Conservation (phyloP, 2,113 vertebrate species). For the Sinosuthora webbiana region DNA sequence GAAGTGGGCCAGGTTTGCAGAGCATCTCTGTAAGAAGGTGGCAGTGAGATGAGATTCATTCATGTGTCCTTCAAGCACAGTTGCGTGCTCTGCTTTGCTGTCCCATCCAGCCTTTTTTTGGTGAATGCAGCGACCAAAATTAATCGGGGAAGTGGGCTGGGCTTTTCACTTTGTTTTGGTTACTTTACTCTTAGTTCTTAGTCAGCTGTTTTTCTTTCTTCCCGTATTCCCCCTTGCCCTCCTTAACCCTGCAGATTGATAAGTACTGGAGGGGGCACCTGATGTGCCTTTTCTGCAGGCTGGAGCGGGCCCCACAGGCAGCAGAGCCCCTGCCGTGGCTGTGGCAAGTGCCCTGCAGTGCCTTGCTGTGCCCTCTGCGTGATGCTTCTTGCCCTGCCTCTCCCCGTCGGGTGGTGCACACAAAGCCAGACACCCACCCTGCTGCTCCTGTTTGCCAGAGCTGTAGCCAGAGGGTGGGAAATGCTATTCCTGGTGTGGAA, state of each 20-base stretch:
- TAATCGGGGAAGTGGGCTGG: neutral
- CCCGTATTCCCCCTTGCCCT: neutral
- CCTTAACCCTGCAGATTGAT: neutral
- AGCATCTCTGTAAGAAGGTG: neutral
- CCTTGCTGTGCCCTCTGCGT: neutral
- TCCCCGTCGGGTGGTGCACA: rapidly evolving
- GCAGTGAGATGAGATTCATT: neutral
- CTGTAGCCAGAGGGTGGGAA: neutral
- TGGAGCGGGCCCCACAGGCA: rapidly evolving
- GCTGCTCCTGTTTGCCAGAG: neutral
- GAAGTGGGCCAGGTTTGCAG: neutral
- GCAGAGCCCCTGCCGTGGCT: neutral
- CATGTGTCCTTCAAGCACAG: neutral
- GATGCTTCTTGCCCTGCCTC: neutral
- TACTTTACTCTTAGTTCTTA: neutral
- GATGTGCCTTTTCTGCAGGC: rapidly evolving
- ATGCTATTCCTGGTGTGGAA: neutral
- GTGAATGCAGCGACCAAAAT: neutral
- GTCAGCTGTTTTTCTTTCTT: neutral
- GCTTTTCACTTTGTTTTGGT: neutral
- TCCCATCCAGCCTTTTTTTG: neutral
- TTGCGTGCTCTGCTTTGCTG: neutral
- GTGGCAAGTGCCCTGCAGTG: rapidly evolving
- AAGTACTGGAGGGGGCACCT: neutral
- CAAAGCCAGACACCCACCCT: neutral